phyloP scores from a whole-genome alignment of 2,888 invertebrate genomes.

The Nesidiocoris tenuis region DNA sequence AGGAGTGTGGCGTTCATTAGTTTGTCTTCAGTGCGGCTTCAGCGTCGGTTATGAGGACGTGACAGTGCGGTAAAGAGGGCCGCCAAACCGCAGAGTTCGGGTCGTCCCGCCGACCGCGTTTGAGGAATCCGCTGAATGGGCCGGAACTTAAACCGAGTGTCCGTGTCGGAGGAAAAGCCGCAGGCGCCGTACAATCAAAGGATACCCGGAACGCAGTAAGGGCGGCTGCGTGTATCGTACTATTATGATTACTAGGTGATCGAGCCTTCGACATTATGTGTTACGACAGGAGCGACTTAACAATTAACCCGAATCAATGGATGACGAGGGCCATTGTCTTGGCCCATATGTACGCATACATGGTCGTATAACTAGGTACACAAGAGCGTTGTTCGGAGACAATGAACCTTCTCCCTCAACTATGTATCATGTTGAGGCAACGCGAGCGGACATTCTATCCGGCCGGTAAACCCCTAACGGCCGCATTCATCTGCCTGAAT shows the following conservation, averaged over 20 bases:
- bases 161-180: not conserved
- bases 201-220: not conserved
- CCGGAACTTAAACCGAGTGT: conserved; percentile 14
- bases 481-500: conserved; percentile 38
- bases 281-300: not conserved
- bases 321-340: conserved; percentile 25
- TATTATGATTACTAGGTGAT: conserved; percentile 31
- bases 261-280: not conserved
- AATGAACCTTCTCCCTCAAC: conserved; percentile 28
- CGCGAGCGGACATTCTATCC: conserved; percentile 25
- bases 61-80: not conserved
- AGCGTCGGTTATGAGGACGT: not conserved
- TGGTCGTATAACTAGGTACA: not conserved
- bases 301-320: conserved; percentile 36
- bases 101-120: not conserved
- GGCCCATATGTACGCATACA: not conserved
- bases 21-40: not conserved
- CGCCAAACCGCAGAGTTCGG: not conserved
- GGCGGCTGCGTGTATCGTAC: not conserved
- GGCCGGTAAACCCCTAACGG: conserved; percentile 30
- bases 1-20: not conserved
- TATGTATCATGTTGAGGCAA: conserved; percentile 37
- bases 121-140: conserved; percentile 3
- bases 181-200: conserved; percentile 28
- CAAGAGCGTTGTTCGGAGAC: conserved; percentile 19